These are phyloP conservation scores for Congeria kusceri DNA, from an alignment of 2,888 invertebrate genomes.

Conservation along the genomic window DNA sequence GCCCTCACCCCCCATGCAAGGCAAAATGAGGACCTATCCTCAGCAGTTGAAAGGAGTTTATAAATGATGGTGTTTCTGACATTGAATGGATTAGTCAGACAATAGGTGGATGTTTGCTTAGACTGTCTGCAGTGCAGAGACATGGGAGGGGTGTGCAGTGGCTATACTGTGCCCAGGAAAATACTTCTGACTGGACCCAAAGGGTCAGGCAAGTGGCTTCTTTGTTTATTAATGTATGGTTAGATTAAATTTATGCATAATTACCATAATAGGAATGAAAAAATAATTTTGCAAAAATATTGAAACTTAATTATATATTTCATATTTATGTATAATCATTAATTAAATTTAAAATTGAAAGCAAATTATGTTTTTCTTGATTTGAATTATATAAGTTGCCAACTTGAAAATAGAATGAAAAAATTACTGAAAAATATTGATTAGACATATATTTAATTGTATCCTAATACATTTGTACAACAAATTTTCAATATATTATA, in stretches of 20 bases:
- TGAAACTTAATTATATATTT: neutral
- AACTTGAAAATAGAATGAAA: too few species aligned
- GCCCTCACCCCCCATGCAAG: too few species aligned
- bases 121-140: neutral
- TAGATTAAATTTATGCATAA: neutral
- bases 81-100: neutral
- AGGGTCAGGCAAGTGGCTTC: constrained; percentile 36
- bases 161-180: constrained; percentile 40
- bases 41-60: too few species aligned
- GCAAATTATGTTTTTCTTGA: too few species aligned
- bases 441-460: too few species aligned
- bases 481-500: too few species aligned
- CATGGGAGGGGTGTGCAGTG: constrained; percentile 43
- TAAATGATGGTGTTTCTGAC: too few species aligned
- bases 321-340: neutral
- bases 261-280: neutral
- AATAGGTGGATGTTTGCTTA: neutral
- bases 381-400: too few species aligned
- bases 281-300: neutral
- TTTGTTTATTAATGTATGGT: neutral
- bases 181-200: constrained; percentile 48
- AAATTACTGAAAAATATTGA: too few species aligned
- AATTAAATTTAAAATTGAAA: too few species aligned
- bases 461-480: too few species aligned
- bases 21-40: too few species aligned